Evolutionary conservation across 2,888 invertebrate species (phyloP).

Genomic region (Myopa testacea): DNA sequence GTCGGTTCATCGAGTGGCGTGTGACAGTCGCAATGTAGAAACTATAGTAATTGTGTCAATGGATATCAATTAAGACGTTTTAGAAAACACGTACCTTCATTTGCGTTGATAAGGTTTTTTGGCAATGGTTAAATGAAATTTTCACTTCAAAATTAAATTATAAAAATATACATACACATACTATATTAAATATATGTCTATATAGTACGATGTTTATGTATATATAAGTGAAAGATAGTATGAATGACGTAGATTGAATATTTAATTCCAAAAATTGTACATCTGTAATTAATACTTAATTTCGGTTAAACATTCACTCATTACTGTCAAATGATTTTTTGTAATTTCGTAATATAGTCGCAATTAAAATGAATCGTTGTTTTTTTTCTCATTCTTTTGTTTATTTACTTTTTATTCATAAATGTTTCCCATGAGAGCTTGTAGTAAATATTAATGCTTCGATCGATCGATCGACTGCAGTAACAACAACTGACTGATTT

Average conservation of each 20-base stretch:
- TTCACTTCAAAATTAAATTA: constrained; percentile 21
- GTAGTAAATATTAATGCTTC: not conserved
- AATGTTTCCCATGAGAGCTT: not conserved
- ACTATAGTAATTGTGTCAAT: not conserved
- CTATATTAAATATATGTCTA: too few relatives aligned
- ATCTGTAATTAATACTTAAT: not conserved
- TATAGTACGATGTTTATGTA: too few relatives aligned
- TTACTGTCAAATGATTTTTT: not conserved
- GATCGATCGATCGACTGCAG: not conserved
- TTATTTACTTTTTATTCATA: not conserved
- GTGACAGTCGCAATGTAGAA: not conserved
- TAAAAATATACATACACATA: not conserved
- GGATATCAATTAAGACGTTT: constrained; percentile 1
- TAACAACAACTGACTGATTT: not conserved
- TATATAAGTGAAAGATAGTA: too few relatives aligned
- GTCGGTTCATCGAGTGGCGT: constrained; percentile 1
- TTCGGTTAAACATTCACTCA: not conserved
- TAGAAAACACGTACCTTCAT: constrained; percentile 23
- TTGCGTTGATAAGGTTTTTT: constrained; percentile 22
- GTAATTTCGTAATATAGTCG: not conserved
- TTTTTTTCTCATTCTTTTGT: not conserved
- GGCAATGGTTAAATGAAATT: constrained; percentile 12
- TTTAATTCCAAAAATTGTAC: not conserved
- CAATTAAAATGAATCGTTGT: not conserved
- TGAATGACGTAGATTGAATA: not conserved